Evolutionary conservation across 2,113 vertebrate species (phyloP).

Genomic region (Trematomus loennbergii): DNA sequence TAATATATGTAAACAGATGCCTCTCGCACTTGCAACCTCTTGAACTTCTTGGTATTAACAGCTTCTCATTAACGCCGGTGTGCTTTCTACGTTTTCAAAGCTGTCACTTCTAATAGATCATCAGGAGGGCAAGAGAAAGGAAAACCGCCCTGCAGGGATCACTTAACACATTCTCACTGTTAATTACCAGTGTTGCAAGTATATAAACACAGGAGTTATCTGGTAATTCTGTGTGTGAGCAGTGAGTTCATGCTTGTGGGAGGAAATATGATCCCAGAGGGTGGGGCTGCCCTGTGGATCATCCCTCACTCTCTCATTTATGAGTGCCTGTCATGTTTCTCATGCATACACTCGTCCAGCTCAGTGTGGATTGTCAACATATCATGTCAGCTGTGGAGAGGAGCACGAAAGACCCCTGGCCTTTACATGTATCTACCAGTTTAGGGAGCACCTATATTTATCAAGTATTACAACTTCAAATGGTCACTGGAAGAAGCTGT

Average conservation of each 20-base stretch:
- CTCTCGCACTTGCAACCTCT: not conserved
- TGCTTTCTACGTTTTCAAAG: not conserved
- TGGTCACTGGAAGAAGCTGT: constrained; percentile 10
- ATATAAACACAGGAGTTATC: not conserved
- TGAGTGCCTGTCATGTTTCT: constrained; percentile 73
- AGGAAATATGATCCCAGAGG: constrained; percentile 77
- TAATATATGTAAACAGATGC: not conserved
- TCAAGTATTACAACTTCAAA: constrained; percentile 35
- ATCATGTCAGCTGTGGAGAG: constrained; percentile 39
- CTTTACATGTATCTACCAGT: constrained; percentile 9
- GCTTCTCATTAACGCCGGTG: constrained; percentile 3
- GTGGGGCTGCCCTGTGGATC: constrained; percentile 70
- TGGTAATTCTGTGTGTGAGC: constrained; percentile 40
- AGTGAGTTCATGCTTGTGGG: constrained; percentile 65
- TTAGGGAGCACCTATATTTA: constrained; percentile 49
- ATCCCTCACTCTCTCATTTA: constrained; percentile 62
- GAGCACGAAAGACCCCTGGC: constrained; percentile 35
- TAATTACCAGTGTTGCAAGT: not conserved
- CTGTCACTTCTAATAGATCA: not conserved
- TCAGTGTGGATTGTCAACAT: constrained; percentile 51
- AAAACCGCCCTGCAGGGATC: constrained; percentile 14
- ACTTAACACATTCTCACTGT: not conserved
- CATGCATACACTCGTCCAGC: constrained; percentile 52
- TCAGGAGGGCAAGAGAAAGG: not conserved
- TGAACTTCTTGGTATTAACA: not conserved